phyloP scores from a whole-genome alignment of 1,140 invertebrate species.

The Drosophila mojavensis region DNA sequence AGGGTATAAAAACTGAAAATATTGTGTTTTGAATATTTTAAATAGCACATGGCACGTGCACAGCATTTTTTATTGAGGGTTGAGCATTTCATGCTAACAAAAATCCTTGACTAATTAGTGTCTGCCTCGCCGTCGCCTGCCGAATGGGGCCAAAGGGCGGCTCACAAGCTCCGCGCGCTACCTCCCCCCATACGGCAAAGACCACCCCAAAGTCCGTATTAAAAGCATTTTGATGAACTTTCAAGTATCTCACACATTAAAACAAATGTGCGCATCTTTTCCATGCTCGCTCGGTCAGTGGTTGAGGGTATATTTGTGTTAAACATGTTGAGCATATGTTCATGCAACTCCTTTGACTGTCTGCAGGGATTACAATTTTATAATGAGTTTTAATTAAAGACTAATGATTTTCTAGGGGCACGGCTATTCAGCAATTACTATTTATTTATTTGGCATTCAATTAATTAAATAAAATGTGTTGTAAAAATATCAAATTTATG shows the following conservation, averaged over 20 bases:
- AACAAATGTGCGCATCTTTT: constrained; percentile 24
- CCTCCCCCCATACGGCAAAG: not conserved
- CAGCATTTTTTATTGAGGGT: constrained; percentile 23
- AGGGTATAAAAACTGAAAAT: constrained; percentile 7
- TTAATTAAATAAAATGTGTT: no score
- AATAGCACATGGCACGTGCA: constrained; percentile 52
- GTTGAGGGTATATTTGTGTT: no score
- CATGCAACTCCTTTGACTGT: no score
- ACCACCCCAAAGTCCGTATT: constrained; percentile 19
- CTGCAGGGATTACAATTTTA: no score
- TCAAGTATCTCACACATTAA: constrained; percentile 33
- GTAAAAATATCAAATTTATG: no score
- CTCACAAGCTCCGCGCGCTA: not conserved
- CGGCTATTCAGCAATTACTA: no score
- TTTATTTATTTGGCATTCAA: no score
- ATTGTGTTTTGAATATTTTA: constrained; percentile 53
- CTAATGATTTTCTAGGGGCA: no score
- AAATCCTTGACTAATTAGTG: constrained; percentile 73
- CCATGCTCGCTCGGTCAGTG: no score
- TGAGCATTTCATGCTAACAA: constrained; percentile 27
- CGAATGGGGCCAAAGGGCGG: constrained; percentile 2
- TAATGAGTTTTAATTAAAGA: no score
- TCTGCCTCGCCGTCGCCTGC: constrained; percentile 9
- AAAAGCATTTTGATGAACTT: constrained; percentile 34
- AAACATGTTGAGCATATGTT: no score